A percentile compares a stretch with the other conserved stretches of the same genome.
Evolutionary conservation across 2,888 invertebrate genomes (phyloP).

Genomic region (Odontothrips loti): DNA sequence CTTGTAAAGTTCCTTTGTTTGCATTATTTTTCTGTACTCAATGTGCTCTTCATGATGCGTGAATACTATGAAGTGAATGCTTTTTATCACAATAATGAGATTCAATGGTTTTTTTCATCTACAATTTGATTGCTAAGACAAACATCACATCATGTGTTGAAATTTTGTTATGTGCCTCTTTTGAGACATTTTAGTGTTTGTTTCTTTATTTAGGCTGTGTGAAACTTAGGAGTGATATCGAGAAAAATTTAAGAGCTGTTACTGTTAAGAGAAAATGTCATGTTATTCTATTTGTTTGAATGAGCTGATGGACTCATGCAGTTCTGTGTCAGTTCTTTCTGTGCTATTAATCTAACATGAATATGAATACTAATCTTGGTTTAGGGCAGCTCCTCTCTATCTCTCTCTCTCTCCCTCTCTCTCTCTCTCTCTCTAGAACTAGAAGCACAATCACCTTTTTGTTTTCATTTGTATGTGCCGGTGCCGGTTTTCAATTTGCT

Average conservation of each 20-base stretch:
- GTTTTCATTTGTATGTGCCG: no score
- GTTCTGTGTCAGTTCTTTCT: background rate
- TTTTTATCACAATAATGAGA: no score
- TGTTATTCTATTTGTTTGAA: background rate
- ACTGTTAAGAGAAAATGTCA: background rate
- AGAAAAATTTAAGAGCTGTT: background rate
- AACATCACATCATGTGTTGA: background rate
- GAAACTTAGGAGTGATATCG: background rate
- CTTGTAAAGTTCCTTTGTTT: no score
- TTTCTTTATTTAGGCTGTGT: constrained; percentile 1
- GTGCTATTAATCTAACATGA: background rate
- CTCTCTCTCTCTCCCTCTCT: no score
- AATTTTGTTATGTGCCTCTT: no score
- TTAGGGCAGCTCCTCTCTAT: background rate
- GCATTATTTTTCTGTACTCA: no score
- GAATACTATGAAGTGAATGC: background rate
- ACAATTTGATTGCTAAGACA: background rate
- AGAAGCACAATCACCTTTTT: no score
- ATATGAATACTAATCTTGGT: background rate
- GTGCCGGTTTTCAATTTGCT: background rate
- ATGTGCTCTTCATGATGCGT: no score
- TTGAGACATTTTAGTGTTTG: no score
- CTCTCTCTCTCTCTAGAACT: background rate
- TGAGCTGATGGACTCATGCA: background rate
- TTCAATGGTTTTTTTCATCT: no score